Base-by-base conservation (phyloP, 2,888 invertebrate genomes). In the Mylabris sibirica region DNA sequence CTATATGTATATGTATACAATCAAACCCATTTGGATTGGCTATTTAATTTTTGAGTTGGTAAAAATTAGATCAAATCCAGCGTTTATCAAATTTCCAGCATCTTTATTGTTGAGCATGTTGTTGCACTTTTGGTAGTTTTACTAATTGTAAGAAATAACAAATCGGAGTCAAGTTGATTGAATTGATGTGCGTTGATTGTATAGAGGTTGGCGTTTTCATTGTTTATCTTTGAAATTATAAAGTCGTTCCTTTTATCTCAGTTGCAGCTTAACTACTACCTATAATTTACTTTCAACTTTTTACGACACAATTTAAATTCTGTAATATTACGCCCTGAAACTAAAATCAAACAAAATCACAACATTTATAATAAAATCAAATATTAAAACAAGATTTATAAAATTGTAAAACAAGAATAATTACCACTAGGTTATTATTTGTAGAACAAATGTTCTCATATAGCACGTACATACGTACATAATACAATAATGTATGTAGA, bases 291-390 rank as follows among this genome's bases (percentile, higher is more conserved):
- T 72, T 70, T 69, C 70, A 78, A 79, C 76, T 80, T 22, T 53
- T 80, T 80, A 81, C 78, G 74, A 70, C 77, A 71, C 76, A 79
- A 79, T 80, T 81, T 81, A 79, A 81, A 80, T 80, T 78, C 30
- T 79, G 75, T 77, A 78, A 79, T 79, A 78, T 77, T 35, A n/a
- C 60, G 60, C 35, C 60, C 49, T 60, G 35, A 12, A 60, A 24
- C 14, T 24, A 44, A 62, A 68, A 65, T 68, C 49, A 65, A 68
- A 63, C 59, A 59, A 63, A 38, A 57, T 38, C 65, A 61, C 38
- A 34, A 63, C 53, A 12, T 53, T 69, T 66, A 66, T 20, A 30
- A 30, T 30, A 64, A 53, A 30, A 35, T 57, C 57, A 66, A 67
- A 64, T 71, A 64, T 30, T 64, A 67, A 71, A 65, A 70, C 69